These are phyloP conservation scores for Diachasma alloeum DNA, from an alignment of 1,140 invertebrate genomes.

Conservation along the genomic window DNA sequence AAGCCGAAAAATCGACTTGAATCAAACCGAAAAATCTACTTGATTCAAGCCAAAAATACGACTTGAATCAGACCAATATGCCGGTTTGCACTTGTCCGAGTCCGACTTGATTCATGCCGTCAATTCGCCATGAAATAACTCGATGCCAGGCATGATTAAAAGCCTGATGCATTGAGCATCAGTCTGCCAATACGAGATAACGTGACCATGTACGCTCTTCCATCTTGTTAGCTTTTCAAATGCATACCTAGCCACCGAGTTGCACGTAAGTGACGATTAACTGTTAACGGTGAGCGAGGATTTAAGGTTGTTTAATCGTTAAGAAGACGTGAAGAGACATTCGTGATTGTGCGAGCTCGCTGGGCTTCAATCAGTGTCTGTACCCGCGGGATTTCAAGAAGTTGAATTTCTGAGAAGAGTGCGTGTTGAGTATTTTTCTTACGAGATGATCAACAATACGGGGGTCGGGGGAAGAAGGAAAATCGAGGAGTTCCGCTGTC, in stretches of 20 bases:
- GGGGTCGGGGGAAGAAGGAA: background rate
- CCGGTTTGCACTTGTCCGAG: too few relatives aligned
- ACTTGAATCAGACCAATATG: too few relatives aligned
- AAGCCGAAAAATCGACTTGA: too few relatives aligned
- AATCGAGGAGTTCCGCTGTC: background rate
- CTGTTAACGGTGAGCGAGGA: background rate
- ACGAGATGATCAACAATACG: background rate
- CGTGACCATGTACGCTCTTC: background rate
- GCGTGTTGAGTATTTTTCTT: conserved; percentile 2
- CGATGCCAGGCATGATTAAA: too few relatives aligned
- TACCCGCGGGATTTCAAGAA: background rate
- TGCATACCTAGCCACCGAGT: background rate
- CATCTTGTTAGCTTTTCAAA: background rate
- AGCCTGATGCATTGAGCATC: background rate
- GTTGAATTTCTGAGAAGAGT: background rate
- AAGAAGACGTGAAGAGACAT: background rate
- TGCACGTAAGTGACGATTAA: background rate
- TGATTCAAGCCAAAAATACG: too few relatives aligned
- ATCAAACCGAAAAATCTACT: too few relatives aligned
- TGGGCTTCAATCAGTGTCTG: background rate
- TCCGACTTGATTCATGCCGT: too few relatives aligned
- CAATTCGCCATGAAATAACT: too few relatives aligned
- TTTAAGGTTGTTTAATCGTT: background rate
- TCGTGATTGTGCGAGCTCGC: background rate
- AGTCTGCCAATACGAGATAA: background rate